phyloP scores from a whole-genome alignment of 2,888 invertebrate genomes.

The Graphium colonna region DNA sequence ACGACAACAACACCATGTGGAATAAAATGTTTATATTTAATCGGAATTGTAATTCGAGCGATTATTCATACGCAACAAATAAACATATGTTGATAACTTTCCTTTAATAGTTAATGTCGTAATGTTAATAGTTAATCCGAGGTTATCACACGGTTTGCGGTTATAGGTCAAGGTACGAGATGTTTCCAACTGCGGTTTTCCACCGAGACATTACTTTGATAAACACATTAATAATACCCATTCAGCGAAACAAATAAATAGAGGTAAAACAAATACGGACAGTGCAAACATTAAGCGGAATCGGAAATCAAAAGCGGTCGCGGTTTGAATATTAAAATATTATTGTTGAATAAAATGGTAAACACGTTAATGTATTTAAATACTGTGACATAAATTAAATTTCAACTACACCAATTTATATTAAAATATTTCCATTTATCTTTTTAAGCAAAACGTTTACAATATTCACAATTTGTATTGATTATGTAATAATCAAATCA shows the following conservation, averaged over 20 bases:
- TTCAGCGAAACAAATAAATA: constrained; percentile 14
- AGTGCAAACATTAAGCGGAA: constrained; percentile 13
- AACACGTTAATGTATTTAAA: background rate
- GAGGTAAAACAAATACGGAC: constrained; percentile 1
- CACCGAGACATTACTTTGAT: constrained; percentile 20
- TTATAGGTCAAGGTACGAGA: constrained; percentile 24
- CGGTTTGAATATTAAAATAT: constrained; percentile 6
- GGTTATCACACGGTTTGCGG: constrained; percentile 25
- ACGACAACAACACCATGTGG: too few species aligned
- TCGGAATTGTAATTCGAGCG: too few species aligned
- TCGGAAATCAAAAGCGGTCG: constrained; percentile 3
- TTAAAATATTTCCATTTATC: too few species aligned
- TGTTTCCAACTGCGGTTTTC: constrained; percentile 28
- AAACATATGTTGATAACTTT: background rate
- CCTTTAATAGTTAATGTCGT: background rate
- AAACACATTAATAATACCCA: constrained; percentile 16
- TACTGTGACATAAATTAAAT: background rate
- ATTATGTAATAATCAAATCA: too few species aligned
- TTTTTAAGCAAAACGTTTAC: too few species aligned
- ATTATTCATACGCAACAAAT: too few species aligned
- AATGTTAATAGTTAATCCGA: constrained; percentile 19
- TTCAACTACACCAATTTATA: too few species aligned
- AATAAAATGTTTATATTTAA: too few species aligned
- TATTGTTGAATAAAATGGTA: constrained; percentile 2
- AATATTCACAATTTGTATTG: too few species aligned